phyloP scores from a whole-genome alignment of 2,888 invertebrate species.

The Candidula unifasciata region DNA sequence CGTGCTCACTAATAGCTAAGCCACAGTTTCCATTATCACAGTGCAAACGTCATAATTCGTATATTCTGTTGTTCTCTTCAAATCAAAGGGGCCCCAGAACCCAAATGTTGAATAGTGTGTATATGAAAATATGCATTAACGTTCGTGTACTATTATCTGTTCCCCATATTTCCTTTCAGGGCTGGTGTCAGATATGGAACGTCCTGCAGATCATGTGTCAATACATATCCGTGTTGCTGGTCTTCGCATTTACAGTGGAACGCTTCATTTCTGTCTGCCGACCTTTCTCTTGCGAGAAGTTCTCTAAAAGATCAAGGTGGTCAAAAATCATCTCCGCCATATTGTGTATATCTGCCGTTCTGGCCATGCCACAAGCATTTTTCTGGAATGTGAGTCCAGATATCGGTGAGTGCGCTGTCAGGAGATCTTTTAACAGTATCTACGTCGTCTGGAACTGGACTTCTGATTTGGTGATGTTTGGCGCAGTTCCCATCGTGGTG shows the following conservation, averaged over 20 bases:
- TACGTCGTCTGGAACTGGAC: conserved; percentile 66
- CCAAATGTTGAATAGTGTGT: too few species aligned
- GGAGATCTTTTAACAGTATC: conserved; percentile 58
- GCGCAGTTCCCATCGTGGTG: conserved; percentile 64
- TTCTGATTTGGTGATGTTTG: conserved; percentile 68
- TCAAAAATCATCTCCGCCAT: conserved; percentile 67
- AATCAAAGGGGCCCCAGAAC: too few species aligned
- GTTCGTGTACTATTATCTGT: background rate
- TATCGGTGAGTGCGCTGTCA: conserved; percentile 56
- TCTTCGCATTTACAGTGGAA: conserved; percentile 75
- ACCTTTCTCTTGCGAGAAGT: conserved; percentile 71
- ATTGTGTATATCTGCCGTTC: conserved; percentile 58
- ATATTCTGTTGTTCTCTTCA: too few species aligned
- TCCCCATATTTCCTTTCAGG: conserved; percentile 52
- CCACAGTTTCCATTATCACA: too few species aligned
- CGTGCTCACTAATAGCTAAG: too few species aligned
- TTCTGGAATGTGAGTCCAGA: conserved; percentile 69
- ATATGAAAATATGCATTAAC: background rate
- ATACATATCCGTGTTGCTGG: conserved; percentile 74
- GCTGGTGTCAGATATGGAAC: conserved; percentile 72
- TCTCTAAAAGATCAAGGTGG: conserved; percentile 69
- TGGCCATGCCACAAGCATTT: conserved; percentile 72
- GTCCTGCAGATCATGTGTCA: conserved; percentile 71
- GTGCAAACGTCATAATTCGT: too few species aligned
- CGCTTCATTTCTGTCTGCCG: conserved; percentile 71